Evolutionary conservation across 2,113 vertebrate genomes (phyloP).

Genomic region (Gymnorhina tibicen): DNA sequence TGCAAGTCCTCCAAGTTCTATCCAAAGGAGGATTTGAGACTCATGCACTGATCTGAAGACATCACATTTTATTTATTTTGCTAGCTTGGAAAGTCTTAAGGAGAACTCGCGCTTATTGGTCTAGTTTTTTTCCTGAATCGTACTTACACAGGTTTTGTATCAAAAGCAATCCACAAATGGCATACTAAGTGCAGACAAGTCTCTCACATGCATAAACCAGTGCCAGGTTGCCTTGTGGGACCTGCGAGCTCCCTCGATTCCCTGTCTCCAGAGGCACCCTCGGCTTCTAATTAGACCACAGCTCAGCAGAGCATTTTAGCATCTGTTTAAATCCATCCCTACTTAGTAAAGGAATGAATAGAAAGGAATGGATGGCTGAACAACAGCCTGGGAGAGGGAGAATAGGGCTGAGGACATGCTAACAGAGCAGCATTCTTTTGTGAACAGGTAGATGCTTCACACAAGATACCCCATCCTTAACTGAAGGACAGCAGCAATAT

Average conservation of each 20-base stretch:
- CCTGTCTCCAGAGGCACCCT: constrained; percentile 24
- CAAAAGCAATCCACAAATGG: not conserved
- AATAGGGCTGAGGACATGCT: not conserved
- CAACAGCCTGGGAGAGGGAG: not conserved
- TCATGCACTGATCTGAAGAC: not conserved
- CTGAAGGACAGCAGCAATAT: not conserved
- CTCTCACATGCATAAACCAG: not conserved
- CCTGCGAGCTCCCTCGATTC: not conserved
- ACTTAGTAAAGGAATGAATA: constrained; percentile 45
- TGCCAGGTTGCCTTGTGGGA: not conserved
- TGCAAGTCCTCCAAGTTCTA: not conserved
- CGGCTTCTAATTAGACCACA: constrained; percentile 49
- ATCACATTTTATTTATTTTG: not conserved
- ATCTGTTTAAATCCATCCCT: constrained; percentile 47
- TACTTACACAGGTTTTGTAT: not conserved
- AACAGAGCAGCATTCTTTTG: not conserved
- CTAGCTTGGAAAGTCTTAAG: not conserved
- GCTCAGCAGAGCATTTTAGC: constrained; percentile 50
- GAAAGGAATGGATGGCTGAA: not conserved
- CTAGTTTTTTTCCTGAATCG: not conserved
- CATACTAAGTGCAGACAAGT: not conserved
- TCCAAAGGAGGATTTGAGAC: not conserved
- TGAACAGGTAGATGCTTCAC: not conserved
- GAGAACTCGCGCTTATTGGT: not conserved
- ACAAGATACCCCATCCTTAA: not conserved